Percentiles rank a stretch among this genome's conserved stretches.
These are phyloP conservation scores for Lymantria dispar DNA, from an alignment of 2,888 invertebrate genomes.

Conservation along the genomic window DNA sequence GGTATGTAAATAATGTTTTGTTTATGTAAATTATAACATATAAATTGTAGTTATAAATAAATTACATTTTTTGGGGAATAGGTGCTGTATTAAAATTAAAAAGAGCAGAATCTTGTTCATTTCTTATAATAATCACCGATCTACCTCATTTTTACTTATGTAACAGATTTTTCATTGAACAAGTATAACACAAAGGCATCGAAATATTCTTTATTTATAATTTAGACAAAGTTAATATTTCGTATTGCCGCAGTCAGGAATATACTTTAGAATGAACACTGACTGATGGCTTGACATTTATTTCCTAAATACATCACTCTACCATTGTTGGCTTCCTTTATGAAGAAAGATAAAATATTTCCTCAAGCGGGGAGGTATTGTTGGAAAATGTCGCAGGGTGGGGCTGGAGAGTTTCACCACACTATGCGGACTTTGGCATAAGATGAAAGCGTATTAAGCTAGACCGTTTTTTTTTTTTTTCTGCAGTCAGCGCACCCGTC, in stretches of 20 bases:
- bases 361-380: constrained; percentile 65
- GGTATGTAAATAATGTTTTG: no score
- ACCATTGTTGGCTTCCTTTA: constrained; percentile 73
- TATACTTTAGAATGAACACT: constrained; percentile 49
- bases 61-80: no score
- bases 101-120: no score
- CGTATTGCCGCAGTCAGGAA: constrained; percentile 39
- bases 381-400: constrained; percentile 63
- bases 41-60: no score
- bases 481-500: no score
- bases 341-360: constrained; percentile 80
- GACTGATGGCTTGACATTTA: constrained; percentile 77
- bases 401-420: constrained; percentile 33
- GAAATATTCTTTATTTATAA: background rate
- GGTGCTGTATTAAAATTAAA: no score
- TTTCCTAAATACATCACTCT: constrained; percentile 74
- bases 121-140: no score
- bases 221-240: constrained; percentile 16
- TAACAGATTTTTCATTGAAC: no score
- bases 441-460: constrained; percentile 8
- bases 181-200: background rate
- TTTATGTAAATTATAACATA: no score
- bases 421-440: constrained; percentile 10
- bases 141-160: no score
- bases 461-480: no score